Base-by-base conservation (phyloP, 2,113 vertebrate species). In the Gnathonemus longibarbis region DNA sequence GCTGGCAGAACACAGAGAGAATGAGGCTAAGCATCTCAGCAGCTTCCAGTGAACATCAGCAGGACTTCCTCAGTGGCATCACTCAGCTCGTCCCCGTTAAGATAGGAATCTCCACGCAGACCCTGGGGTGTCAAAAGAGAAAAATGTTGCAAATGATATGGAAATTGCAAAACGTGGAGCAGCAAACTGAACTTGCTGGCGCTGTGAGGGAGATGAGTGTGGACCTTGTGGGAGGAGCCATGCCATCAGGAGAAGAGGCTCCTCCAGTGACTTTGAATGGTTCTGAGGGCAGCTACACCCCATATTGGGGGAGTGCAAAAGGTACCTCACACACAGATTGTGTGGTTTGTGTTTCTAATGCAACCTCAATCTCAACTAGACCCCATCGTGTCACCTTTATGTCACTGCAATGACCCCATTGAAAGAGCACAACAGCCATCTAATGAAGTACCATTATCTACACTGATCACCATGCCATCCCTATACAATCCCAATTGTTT, bases 121-220 rank as follows among this genome's bases (percentile, higher is more conserved):
- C 95, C 96, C 96, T 94, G 94, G 93, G 95, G 95, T 96, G 94
- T 96, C 96, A 96, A 96, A 94, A 96, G 95, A 95, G 93, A 89
- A 92, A 96, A 96, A 96, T 96, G 94, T 94, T 95, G 94, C 94
- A 96, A 95, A 95, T 95, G 95, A 96, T 96, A 96, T 96, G 95
- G 94, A 96, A 96, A 96, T 96, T 93, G 91, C 93, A 94, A 58
- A 35, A 91, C 11, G 2, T 70, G 88, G 89, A 92, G 91, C 91
- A 89, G 94, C 94, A 95, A 95, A 95, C 95, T 93, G 92, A 94
- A 92, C 91, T 94, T 93, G 42, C 39, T 17, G 35, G 35, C 19
- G 17, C 24, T 88, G 35, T 35, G 87, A 66, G 39, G 1, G 52
- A 39, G 35, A 42, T 2, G 13, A 39, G 74, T 3, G 13, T 49